Base-by-base conservation (phyloP, 2,113 vertebrate genomes). In the Prunella himalayana region DNA sequence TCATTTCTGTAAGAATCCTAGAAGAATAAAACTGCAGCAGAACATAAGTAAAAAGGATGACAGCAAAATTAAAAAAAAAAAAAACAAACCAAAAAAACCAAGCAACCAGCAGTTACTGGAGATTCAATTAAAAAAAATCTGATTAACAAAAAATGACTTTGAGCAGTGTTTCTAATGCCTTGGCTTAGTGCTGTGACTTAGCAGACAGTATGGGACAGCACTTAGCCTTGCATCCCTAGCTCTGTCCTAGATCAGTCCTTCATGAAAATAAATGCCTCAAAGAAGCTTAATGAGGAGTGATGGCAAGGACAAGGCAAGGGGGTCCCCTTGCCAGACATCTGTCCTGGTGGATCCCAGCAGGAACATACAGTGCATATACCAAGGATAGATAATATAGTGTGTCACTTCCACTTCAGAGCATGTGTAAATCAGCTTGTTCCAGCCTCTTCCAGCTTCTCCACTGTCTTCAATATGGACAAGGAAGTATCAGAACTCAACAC, bases 361-460 rank as follows among this genome's bases (percentile, higher is more conserved):
- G 25, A 65, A 11, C 33, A 35, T 16, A 35, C 3, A 13, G 14
- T 11, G 16, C 1, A 1, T 0, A 2, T 50, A 13, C 7, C 1
- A 2, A 2, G 22, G 27, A 39, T 31, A 17, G 0, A 10, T 6
- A 60, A 25, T 31, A 13, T 3, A 17, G 14, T 7, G 9, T 33
- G 31, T 19, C 35, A n/a, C 27, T 60, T 4, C 2, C 25, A 28
- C 6, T 1, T 0, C 1, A 0, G 5, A 8, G 4, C 24, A 0
- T 4, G 5, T 27, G 7, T 11, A 35, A 68, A 57, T 35, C 14
- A 79, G 4, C 37, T 51, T 35, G 6, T n/a, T 82, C 25, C 39
- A 82, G 25, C 8, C 17, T 82, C 41, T 84, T 85, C 31, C 59
- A 82, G 6, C 16, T 61, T 20, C 41, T 76, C 33, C 27, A 24